Evolutionary conservation across 2,113 vertebrate genomes (phyloP).

Genomic region (Syngnathus scovelli): DNA sequence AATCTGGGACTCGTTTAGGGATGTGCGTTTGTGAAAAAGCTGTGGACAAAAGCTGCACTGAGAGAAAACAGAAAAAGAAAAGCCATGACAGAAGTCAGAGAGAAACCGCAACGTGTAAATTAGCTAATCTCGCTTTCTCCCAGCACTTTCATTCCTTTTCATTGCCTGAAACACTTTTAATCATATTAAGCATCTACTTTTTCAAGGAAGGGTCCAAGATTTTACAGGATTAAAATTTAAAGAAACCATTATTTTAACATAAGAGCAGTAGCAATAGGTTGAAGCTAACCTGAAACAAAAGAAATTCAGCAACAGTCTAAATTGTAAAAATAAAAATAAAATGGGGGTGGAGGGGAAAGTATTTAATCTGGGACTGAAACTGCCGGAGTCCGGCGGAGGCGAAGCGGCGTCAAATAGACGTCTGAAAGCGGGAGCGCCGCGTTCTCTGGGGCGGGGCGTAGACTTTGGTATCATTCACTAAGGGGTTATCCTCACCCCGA

Average conservation of each 20-base stretch:
- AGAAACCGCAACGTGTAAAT: slow-evolving; percentile 26
- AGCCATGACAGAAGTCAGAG: slow-evolving; percentile 29
- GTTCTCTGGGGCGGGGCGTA: slow-evolving; percentile 44
- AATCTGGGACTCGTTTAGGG: slow-evolving; percentile 64
- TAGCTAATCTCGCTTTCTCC: slow-evolving; percentile 16
- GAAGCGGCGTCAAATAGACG: background rate
- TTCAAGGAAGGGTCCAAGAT: background rate
- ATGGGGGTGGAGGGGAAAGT: background rate
- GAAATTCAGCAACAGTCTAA: background rate
- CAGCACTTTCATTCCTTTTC: slow-evolving; percentile 5
- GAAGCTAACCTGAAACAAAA: background rate
- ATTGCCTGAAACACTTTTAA: background rate
- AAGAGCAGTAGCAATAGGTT: too few species aligned
- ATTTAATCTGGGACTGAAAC: background rate
- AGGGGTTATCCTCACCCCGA: slow-evolving; percentile 56
- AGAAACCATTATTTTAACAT: background rate
- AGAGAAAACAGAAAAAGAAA: slow-evolving; percentile 27
- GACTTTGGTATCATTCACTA: slow-evolving; percentile 76
- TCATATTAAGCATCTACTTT: background rate
- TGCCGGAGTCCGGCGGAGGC: background rate
- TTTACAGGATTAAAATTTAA: background rate
- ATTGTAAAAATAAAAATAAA: background rate
- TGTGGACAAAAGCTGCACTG: slow-evolving; percentile 76
- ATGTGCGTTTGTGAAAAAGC: slow-evolving; percentile 56
- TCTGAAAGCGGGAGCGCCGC: slow-evolving; percentile 20